Evolutionary conservation across 2,113 vertebrate species (phyloP), one percentile per base, ranked within the genome.

Genomic region (Rhadina sibilatrix): DNA sequence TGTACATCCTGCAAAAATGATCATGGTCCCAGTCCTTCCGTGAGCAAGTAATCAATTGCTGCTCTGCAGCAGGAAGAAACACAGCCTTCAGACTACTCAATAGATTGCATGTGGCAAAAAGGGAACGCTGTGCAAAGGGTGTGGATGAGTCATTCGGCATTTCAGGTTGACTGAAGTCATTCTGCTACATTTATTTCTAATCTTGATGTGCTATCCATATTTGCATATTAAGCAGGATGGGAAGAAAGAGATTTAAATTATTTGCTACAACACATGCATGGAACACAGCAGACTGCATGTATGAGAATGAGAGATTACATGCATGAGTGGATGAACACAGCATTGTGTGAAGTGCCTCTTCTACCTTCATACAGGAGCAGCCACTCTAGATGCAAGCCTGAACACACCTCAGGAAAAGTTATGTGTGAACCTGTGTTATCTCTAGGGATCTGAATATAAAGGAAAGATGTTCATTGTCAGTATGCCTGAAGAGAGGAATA

Each of bases 111-210:
- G 95, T 53, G 66, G 70, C 95, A 97, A 89, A 90, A 88, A 81
- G 86, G 89, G 91, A 98, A 93, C 89, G 38, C 91, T 65, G 70
- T 13, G 90, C 94, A 95, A 93, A 97, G 97, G 93, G 59, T 96
- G 85, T 63, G 94, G 97, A 97, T 98, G 97, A 98, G 96, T 98
- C 98, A 98, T 83, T 83, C 6, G 87, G 85, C 96, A 97, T 98
- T 97, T 98, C 96, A 95, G 97, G 96, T 97, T 97, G 97, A 96
- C 97, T 97, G 96, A 96, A 96, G 94, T 95, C 14, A 92, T 95
- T 97, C 82, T 96, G 96, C 75, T 92, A 78, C 93, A 92, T 97
- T 98, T 98, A 95, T 97, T 98, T 97, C 84, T 85, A 96, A 98
- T 97, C 93, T 95, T 84, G 94, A 97, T 93, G 87, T 83, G 87